Conservation (phyloP, 2,797 vertebrate genomes). For the Anas flavirostris region DNA sequence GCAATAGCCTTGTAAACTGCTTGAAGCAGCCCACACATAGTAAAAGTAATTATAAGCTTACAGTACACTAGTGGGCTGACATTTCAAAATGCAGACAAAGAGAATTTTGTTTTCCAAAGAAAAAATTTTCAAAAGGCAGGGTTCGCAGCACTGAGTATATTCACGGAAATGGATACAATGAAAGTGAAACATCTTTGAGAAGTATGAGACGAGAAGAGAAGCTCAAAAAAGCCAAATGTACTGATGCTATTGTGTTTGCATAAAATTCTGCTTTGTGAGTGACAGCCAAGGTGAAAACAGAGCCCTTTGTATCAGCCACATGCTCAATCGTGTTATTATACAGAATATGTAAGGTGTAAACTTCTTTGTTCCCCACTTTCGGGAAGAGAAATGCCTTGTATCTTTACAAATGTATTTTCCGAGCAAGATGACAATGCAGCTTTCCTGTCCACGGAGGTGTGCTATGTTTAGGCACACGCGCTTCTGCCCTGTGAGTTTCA, state of each 20-base stretch:
- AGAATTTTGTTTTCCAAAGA: constrained; percentile 46
- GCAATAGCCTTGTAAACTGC: constrained; percentile 17
- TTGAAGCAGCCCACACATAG: constrained; percentile 48
- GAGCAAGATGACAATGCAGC: neutral
- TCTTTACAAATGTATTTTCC: neutral
- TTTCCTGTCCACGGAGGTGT: neutral
- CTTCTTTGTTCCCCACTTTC: neutral
- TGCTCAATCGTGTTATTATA: neutral
- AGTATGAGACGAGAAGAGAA: neutral
- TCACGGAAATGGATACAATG: constrained; percentile 13
- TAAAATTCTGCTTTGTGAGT: neutral
- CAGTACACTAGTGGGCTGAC: constrained; percentile 59
- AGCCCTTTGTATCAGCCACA: neutral
- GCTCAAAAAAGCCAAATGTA: neutral
- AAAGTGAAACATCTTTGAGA: neutral
- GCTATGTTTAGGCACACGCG: neutral
- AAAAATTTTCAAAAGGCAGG: constrained; percentile 20
- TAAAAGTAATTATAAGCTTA: constrained; percentile 59
- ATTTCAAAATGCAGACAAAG: constrained; percentile 71
- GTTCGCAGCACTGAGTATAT: neutral
- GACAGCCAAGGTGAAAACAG: neutral
- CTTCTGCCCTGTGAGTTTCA: neutral
- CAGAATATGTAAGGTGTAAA: neutral
- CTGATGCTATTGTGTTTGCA: neutral
- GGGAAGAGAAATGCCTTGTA: neutral